Conservation (phyloP, 1,140 invertebrate species). For the Eriocheir sinensis region DNA sequence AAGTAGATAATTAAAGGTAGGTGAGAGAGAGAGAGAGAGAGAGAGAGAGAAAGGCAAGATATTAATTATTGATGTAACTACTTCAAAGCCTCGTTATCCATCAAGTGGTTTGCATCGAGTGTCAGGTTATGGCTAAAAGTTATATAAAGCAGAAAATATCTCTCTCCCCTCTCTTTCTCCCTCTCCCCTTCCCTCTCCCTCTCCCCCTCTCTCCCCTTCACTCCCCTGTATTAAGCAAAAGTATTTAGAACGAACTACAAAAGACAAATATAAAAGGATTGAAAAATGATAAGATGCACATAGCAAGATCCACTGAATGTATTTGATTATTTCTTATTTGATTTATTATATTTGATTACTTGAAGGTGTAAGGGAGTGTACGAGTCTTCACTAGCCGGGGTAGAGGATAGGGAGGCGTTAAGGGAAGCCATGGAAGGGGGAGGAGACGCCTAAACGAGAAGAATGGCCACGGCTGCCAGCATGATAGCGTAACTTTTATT, state of each 20-base stretch:
- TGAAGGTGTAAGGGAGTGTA: background rate
- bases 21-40: slow-evolving; percentile 21
- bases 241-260: too few relatives aligned
- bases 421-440: background rate
- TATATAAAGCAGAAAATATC: slow-evolving; percentile 3
- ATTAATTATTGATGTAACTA: slow-evolving; percentile 27
- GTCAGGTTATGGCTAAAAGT: background rate
- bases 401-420: background rate
- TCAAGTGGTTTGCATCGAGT: slow-evolving; percentile 15
- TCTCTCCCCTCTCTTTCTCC: background rate
- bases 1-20: too few relatives aligned
- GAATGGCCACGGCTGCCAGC: background rate
- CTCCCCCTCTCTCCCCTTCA: background rate
- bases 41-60: background rate
- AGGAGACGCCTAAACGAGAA: too few relatives aligned
- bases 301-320: background rate
- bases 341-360: background rate
- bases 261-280: too few relatives aligned
- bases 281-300: background rate
- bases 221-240: background rate
- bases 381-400: too few relatives aligned
- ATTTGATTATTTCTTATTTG: background rate
- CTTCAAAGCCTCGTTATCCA: background rate
- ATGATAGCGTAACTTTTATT: background rate
- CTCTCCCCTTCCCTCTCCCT: background rate